Evolutionary conservation across 1,140 invertebrate genomes (phyloP), one percentile per base, ranked within the genome.

Genomic region (Delia radicum): DNA sequence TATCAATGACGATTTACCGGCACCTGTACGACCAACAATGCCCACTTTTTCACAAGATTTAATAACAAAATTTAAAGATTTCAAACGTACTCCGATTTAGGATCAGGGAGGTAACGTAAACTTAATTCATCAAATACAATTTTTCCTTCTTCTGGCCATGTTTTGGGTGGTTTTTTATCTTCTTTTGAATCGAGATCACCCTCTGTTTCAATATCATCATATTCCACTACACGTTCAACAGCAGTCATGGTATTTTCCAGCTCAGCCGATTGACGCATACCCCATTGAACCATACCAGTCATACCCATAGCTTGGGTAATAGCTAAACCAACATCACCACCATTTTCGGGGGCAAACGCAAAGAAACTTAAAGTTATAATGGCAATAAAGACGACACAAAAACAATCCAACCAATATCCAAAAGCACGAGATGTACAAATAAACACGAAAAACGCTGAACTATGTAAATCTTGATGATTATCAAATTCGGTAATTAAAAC

Each of bases 1-100:
- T 67, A 96, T 94, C 1, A 98, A 83, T 0, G 96, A 97, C 0
- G 95, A 95, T 86, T 98, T 98, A 8, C 96, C 96, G 21, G 96
- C 96, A 2, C 96, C 96, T 3, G 94, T 96, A 80, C 94, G 89
- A 24, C 95, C 95, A 28, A 96, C 94, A 65, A 96, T 93, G 18
- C 90, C 90, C 2, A 91, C 84, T 84, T 94, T 94, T 83, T 93
- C 92, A 62, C 83, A 87, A 0, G 90, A 84, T 13, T 87, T 78
- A 28, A 94, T 90, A 0, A 80, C 81, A 74, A 93, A 91, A 46
- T 87, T 90, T 0, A 94, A 81, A 55, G 90, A 87, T 76, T 90
- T 92, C 0, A 94, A 83, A 94, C 91, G 63, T 81, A 78, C n/a
- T 86, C 89, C 0, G 91, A 86, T 15, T 92, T 89, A 15, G 91